Evolutionary conservation across 2,888 invertebrate species (phyloP).

Genomic region (Pemphredon lugubris): DNA sequence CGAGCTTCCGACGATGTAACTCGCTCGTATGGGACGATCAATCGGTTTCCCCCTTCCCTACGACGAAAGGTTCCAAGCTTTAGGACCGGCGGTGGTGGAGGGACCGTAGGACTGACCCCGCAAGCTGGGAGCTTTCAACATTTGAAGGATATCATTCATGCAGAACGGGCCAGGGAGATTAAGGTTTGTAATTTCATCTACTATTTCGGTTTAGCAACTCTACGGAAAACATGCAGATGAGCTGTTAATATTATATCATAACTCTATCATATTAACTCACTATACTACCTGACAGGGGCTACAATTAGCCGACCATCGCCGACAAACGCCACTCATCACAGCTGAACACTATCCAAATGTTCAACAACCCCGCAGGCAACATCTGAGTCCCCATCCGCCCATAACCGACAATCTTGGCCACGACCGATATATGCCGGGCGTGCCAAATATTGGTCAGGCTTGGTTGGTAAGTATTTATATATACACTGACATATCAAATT

Average conservation of each 20-base stretch:
- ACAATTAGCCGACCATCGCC: constrained; percentile 88
- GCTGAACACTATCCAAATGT: constrained; percentile 71
- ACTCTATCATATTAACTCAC: not conserved
- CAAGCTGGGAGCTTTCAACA: constrained; percentile 86
- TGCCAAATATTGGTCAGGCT: constrained; percentile 66
- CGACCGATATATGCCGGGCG: constrained; percentile 67
- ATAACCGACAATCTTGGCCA: constrained; percentile 67
- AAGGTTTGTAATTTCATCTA: constrained; percentile 68
- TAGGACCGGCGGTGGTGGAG: constrained; percentile 63
- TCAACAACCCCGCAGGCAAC: constrained; percentile 66
- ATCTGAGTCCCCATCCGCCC: constrained; percentile 66
- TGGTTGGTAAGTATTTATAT: constrained; percentile 69
- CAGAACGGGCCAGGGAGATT: constrained; percentile 89
- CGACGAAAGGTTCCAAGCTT: too few relatives aligned
- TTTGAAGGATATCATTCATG: constrained; percentile 89
- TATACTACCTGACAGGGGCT: constrained; percentile 84
- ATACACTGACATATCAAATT: too few relatives aligned
- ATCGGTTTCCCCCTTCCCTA: constrained; percentile 82
- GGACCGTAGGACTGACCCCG: constrained; percentile 58
- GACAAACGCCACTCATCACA: too few relatives aligned
- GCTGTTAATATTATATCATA: constrained; percentile 1
- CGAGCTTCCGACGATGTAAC: constrained; percentile 83
- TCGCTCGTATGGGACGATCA: constrained; percentile 82
- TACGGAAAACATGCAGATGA: too few relatives aligned
- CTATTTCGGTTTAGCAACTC: too few relatives aligned